Conservation (phyloP, 2,113 vertebrate genomes). For the Atractosteus spatula region DNA sequence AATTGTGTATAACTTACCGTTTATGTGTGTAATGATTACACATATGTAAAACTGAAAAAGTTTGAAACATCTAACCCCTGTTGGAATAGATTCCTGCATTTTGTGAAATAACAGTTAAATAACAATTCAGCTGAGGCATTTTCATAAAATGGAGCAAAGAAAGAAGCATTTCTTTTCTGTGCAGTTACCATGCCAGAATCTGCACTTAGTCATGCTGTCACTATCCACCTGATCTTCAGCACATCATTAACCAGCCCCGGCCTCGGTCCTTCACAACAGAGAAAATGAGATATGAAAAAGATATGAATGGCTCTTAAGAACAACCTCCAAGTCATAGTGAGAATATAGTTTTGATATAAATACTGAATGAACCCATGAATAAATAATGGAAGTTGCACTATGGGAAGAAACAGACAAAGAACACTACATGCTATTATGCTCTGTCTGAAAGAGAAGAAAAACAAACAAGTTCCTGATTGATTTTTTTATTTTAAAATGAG, state of each 20-base stretch:
- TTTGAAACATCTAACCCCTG: too few species aligned
- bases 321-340: neutral
- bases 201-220: neutral
- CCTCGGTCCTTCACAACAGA: neutral
- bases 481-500: neutral
- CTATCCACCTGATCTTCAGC: too few species aligned
- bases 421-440: constrained; percentile 6
- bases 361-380: constrained; percentile 29
- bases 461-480: constrained; percentile 22
- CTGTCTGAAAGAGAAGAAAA: constrained; percentile 12
- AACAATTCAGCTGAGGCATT: too few species aligned
- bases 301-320: constrained; percentile 1
- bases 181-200: neutral
- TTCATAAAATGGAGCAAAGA: too few species aligned
- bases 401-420: constrained; percentile 10
- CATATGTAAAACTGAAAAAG: too few species aligned
- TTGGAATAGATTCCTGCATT: too few species aligned
- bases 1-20: too few species aligned
- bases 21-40: too few species aligned
- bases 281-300: neutral
- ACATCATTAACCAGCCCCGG: too few species aligned
- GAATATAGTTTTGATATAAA: constrained; percentile 22
- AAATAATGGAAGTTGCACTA: constrained; percentile 18
- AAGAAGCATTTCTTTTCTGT: too few species aligned
- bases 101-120: too few species aligned